Base-by-base conservation (phyloP, 1,140 invertebrate genomes). In the Zaprionus lachaisei region DNA sequence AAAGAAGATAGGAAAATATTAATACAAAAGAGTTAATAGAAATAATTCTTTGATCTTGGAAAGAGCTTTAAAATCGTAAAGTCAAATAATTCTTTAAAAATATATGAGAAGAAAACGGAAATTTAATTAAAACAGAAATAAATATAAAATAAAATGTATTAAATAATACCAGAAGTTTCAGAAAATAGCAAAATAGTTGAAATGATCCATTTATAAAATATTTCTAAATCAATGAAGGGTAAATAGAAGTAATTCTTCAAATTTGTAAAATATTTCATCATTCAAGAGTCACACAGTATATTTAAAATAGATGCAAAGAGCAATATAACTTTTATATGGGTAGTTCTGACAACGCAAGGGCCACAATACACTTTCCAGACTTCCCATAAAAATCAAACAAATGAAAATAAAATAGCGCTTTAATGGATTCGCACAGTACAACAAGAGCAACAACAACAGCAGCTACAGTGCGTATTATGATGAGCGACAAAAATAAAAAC, bases 401-500 rank as follows among this genome's bases (percentile, higher is more conserved):
- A 17, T 20, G 37, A 24, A 72, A 58, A 58, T 49, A 65, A 63
- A 62, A 38, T 55, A 28, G 20, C 60, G 22, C 31, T 55, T 54
- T 47, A 26, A 64, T 56, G 37, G 7, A 38, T n/a, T 41, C 68
- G 14, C 3, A 41, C 31, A 34, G 31, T 11, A n/a, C 28, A 47
- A 44, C 64, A 61, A 70, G n/a, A 34, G 14, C 9, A 61, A 61
- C 15, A 31, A n/a, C 20, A 51, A 65, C 31, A 58, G 20, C 47
- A 24, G 12, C 47, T 22, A 24, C 47, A 51, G 17, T 51, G 17
- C 47, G 47, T 22, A 65, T 68, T 61, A 78, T 57, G 55, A 72
- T 67, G 61, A 63, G 44, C 57, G 49, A 55, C 56, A 70, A 58
- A 67, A 67, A 76, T 58, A 79, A 67, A 56, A 81, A 31, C 75